A percentile compares a stretch with the other conserved stretches of the same genome.
Evolutionary conservation across 2,888 invertebrate genomes (phyloP).

Genomic region (Spodoptera littoralis): DNA sequence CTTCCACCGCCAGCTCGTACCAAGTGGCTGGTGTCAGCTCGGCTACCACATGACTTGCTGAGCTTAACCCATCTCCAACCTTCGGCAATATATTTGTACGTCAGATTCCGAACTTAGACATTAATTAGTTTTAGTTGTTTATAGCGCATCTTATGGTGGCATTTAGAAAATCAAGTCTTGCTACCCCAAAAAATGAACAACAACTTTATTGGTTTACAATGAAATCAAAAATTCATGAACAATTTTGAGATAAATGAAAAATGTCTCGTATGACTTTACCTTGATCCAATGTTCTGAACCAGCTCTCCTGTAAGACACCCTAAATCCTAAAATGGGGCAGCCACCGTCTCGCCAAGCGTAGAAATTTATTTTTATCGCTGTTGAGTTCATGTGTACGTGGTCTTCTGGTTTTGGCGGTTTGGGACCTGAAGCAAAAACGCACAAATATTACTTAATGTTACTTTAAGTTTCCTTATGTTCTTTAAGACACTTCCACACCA

Average conservation of each 20-base stretch:
- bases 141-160: too few species aligned
- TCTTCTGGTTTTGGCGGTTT: slow-evolving; percentile 92
- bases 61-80: slow-evolving; percentile 80
- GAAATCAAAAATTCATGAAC: too few species aligned
- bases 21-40: slow-evolving; percentile 89
- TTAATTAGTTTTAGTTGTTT: too few species aligned
- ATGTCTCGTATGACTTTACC: slow-evolving; percentile 55
- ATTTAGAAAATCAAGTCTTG: too few species aligned
- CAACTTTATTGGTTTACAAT: too few species aligned
- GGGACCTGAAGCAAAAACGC: slow-evolving; percentile 86
- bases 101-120: neutral
- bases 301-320: slow-evolving; percentile 91
- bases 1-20: slow-evolving; percentile 90
- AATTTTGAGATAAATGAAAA: too few species aligned
- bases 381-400: slow-evolving; percentile 92
- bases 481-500: too few species aligned
- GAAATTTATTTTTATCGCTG: slow-evolving; percentile 93
- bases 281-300: slow-evolving; percentile 87
- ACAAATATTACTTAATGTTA: neutral
- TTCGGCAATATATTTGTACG: slow-evolving; percentile 41
- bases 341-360: slow-evolving; percentile 94
- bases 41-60: slow-evolving; percentile 84
- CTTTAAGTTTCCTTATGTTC: too few species aligned
- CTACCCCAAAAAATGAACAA: too few species aligned
- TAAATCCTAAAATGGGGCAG: slow-evolving; percentile 93